phyloP scores from a whole-genome alignment of 53 echinoderm and acorn worm genomes.

The Paracentrotus lividus region DNA sequence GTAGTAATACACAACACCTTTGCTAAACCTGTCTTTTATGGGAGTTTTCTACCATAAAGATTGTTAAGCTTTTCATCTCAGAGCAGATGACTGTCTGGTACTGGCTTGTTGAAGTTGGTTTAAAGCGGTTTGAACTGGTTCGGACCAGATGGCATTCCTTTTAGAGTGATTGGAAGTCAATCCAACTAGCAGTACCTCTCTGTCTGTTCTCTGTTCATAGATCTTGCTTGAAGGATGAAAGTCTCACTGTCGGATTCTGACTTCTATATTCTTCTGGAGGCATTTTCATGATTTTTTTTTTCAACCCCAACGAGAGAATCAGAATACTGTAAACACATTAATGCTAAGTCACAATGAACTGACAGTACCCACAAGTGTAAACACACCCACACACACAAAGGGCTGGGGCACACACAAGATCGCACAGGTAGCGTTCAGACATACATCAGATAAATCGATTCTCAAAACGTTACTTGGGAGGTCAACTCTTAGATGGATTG shows the following conservation, averaged over 20 bases:
- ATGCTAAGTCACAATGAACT: not conserved
- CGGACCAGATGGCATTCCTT: not conserved
- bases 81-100: not conserved
- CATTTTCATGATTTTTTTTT: not conserved
- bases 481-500: slow-evolving; percentile 40
- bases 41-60: not conserved
- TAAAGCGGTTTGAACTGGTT: not conserved
- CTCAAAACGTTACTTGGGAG: slow-evolving; percentile 5
- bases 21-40: not conserved
- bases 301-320: not conserved
- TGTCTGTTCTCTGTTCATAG: no score
- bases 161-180: not conserved
- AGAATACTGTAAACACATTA: not conserved
- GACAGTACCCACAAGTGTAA: not conserved
- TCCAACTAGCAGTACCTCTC: no score
- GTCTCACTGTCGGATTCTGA: not conserved
- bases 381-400: slow-evolving; percentile 11
- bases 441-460: slow-evolving; percentile 4
- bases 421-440: slow-evolving; percentile 27
- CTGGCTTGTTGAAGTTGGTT: not conserved
- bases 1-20: not conserved
- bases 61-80: not conserved
- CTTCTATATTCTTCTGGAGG: not conserved
- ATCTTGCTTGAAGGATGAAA: not conserved
- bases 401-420: slow-evolving; percentile 18